Percentiles rank a stretch among this genome's conserved stretches.
Conservation (phyloP, 2,888 invertebrate genomes). For the Melanophora roralis region DNA sequence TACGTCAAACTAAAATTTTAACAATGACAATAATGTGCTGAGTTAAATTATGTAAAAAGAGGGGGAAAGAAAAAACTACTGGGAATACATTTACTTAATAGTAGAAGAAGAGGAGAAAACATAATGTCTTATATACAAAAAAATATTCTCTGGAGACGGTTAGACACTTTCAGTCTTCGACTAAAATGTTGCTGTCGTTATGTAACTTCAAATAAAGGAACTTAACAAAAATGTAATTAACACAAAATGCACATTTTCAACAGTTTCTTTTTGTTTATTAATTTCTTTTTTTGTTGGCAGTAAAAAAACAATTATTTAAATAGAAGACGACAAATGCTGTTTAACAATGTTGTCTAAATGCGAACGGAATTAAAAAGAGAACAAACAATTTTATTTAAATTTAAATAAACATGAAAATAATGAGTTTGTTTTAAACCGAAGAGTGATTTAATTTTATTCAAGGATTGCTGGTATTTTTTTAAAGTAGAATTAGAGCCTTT, state of each 20-base stretch:
- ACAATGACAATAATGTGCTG: conserved; percentile 55
- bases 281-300: neutral
- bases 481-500: too few relatives aligned
- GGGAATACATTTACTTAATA: neutral
- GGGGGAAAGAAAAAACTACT: neutral
- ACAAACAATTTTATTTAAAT: neutral
- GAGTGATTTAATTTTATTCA: neutral
- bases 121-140: neutral
- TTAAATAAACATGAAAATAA: neutral
- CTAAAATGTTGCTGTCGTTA: neutral
- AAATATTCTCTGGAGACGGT: conserved; percentile 4
- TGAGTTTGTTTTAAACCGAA: neutral
- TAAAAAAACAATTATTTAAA: neutral
- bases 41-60: conserved; percentile 4
- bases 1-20: conserved; percentile 47
- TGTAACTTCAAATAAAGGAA: neutral
- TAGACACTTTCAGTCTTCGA: conserved; percentile 23
- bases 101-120: neutral
- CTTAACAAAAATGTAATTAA: conserved; percentile 54
- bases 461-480: neutral
- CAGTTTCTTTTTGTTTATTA: neutral
- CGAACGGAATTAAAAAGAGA: neutral
- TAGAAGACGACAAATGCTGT: neutral
- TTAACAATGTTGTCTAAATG: neutral
- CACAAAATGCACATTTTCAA: conserved; percentile 31